Percentiles rank a stretch among this genome's conserved stretches.
Conservation (phyloP, 2,113 vertebrate genomes). For the Scomber scombrus region DNA sequence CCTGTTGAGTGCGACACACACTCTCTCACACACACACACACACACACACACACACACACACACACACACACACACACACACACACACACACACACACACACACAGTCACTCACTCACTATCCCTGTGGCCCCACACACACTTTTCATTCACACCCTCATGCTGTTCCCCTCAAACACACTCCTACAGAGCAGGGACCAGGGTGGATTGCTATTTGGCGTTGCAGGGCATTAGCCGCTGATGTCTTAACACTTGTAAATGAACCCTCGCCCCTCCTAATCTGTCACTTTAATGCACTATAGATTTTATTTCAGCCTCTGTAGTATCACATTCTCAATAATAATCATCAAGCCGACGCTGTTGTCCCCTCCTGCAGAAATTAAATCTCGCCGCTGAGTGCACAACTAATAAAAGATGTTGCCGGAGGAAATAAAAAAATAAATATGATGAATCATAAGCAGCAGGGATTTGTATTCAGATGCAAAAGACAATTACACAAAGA, state of each 20-base stretch:
- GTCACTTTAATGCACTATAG: constrained; percentile 99
- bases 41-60: constrained; percentile 49
- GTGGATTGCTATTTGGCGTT: constrained; percentile 96
- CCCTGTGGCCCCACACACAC: constrained; percentile 43
- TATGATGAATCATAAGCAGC: constrained; percentile 98
- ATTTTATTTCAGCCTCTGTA: constrained; percentile 97
- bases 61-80: constrained; percentile 45
- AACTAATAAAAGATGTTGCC: constrained; percentile 99
- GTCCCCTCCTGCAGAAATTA: constrained; percentile 98
- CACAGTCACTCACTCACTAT: background rate
- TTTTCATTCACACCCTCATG: constrained; percentile 38
- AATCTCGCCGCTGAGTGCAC: constrained; percentile 96
- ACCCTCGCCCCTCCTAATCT: constrained; percentile 96
- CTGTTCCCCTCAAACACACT: constrained; percentile 52
- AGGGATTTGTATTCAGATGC: constrained; percentile 91
- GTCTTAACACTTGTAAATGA: constrained; percentile 99
- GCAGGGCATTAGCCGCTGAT: constrained; percentile 95
- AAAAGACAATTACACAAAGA: constrained; percentile 96
- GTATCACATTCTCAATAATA: constrained; percentile 98
- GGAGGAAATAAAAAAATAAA: constrained; percentile 99
- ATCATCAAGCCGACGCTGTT: constrained; percentile 97
- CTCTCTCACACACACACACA: constrained; percentile 14
- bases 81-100: constrained; percentile 40
- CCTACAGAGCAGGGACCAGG: constrained; percentile 81
- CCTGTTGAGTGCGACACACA: constrained; percentile 51